A percentile compares a stretch with the other conserved stretches of the same genome.
These are phyloP conservation scores for Mormyrus lacerda DNA, from an alignment of 2,113 vertebrate species.

Conservation along the genomic window DNA sequence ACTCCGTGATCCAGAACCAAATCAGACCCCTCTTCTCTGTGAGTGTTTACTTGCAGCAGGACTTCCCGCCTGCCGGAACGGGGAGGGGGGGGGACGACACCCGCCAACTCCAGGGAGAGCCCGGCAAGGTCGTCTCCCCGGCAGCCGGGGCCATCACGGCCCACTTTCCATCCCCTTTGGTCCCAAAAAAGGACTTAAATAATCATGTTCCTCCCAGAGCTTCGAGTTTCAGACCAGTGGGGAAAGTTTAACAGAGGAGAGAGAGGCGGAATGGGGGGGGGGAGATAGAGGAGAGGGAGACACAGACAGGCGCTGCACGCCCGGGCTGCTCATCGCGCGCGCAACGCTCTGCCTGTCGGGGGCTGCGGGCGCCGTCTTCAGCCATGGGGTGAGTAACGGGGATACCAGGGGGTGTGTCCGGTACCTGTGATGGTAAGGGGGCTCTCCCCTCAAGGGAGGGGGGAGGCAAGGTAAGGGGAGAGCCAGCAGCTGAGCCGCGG, in stretches of 20 bases:
- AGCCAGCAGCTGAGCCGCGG: neutral
- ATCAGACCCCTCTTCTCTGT: neutral
- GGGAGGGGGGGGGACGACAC: neutral
- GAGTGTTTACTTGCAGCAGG: neutral
- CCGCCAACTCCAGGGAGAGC: neutral
- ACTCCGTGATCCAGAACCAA: neutral
- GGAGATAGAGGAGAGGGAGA: neutral
- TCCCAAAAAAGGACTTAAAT: slow-evolving; percentile 24
- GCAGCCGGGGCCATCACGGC: slow-evolving; percentile 1
- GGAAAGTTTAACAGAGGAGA: slow-evolving; percentile 7
- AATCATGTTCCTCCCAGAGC: slow-evolving; percentile 4
- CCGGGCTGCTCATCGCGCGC: neutral
- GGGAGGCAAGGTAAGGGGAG: neutral
- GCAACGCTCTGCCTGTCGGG: neutral
- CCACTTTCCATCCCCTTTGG: slow-evolving; percentile 13
- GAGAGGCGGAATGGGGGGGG: neutral
- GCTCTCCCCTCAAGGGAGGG: neutral
- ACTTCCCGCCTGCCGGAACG: neutral
- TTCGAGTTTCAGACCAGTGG: slow-evolving; percentile 18
- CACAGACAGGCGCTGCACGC: neutral
- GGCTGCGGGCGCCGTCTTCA: neutral
- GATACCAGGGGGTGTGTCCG: neutral
- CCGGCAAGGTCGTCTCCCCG: neutral
- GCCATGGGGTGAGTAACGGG: slow-evolving; percentile 17
- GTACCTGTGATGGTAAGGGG: neutral